Conservation (phyloP, 92 coral and sea anemone genomes). For the Parazoanthus atlanticus region DNA sequence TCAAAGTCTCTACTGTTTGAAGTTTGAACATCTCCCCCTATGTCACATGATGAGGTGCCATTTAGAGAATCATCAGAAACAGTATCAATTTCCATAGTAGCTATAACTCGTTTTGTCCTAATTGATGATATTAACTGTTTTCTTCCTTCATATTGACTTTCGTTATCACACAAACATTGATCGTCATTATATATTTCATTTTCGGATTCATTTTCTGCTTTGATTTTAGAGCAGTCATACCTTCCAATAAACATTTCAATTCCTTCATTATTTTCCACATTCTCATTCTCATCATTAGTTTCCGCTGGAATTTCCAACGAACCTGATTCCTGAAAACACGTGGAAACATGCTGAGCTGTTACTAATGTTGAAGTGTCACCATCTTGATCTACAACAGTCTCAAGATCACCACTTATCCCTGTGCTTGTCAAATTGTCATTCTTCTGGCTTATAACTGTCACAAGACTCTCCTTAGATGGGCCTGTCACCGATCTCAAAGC, state of each 20-base stretch:
- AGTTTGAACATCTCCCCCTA: neutral
- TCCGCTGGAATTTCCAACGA: slow-evolving; percentile 14
- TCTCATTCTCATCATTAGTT: neutral
- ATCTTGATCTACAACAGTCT: neutral
- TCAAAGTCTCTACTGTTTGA: neutral
- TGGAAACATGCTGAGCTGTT: neutral
- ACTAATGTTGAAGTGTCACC: neutral
- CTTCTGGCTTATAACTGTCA: neutral
- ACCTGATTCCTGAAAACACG: neutral
- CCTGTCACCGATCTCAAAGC: neutral
- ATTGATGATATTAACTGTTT: neutral
- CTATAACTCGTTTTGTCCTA: neutral
- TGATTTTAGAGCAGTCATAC: neutral
- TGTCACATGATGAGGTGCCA: neutral
- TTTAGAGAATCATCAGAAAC: neutral
- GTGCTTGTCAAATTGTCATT: neutral
- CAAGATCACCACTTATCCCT: neutral
- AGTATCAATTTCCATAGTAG: neutral
- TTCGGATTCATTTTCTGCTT: neutral
- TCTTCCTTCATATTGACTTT: neutral
- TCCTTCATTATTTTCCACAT: neutral
- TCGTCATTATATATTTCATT: neutral
- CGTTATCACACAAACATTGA: neutral
- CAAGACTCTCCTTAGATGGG: neutral
- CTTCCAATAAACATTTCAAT: slow-evolving; percentile 22